Percentiles rank a stretch among this genome's conserved stretches.
phyloP scores from a whole-genome alignment of 1,140 invertebrate species.

The Platorchestia sp. region DNA sequence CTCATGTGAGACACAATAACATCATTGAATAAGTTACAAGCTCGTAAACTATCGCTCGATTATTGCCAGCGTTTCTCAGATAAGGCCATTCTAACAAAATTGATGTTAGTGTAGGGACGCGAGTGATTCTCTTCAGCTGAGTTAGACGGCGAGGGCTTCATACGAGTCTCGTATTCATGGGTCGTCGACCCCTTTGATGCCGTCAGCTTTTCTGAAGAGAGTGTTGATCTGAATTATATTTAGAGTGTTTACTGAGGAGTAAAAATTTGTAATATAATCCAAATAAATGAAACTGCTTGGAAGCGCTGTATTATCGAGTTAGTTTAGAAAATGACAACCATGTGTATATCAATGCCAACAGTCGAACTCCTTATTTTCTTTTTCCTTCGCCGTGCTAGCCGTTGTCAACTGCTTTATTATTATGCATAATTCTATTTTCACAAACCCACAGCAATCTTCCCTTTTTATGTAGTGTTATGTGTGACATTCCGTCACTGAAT shows the following conservation, averaged over 20 bases:
- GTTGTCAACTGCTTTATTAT: too few species aligned
- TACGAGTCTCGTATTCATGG: background rate
- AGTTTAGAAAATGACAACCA: background rate
- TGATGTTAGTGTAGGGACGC: constrained; percentile 31
- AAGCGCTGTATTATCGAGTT: background rate
- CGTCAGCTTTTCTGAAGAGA: background rate
- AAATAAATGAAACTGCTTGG: background rate
- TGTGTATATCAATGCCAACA: too few species aligned
- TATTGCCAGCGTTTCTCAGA: constrained; percentile 47
- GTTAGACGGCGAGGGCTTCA: background rate
- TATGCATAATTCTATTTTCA: too few species aligned
- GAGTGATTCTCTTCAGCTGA: constrained; percentile 8
- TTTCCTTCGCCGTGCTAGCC: too few species aligned
- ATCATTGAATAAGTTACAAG: constrained; percentile 37
- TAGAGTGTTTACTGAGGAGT: background rate
- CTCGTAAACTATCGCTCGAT: constrained; percentile 43
- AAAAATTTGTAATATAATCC: background rate
- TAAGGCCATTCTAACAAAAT: background rate
- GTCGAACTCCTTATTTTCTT: too few species aligned
- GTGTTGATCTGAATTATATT: background rate
- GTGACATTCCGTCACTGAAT: too few species aligned
- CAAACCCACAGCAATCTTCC: too few species aligned
- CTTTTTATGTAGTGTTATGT: too few species aligned
- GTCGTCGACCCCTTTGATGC: background rate
- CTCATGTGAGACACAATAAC: constrained; percentile 51